Conservation (phyloP, 2,888 invertebrate species). For the Melitaea athalia region DNA sequence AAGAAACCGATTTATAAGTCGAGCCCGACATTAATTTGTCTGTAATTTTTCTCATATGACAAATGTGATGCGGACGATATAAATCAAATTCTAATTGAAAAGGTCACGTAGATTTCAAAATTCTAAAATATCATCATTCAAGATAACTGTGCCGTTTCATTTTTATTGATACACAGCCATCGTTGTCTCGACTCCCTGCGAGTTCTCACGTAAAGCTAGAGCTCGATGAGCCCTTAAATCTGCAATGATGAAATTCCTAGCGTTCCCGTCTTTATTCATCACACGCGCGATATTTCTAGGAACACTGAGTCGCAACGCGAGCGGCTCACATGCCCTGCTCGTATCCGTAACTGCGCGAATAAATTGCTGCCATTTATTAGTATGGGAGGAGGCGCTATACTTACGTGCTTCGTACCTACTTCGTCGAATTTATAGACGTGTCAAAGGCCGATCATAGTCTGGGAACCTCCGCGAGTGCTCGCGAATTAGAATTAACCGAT, state of each 20-base stretch:
- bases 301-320: slow-evolving; percentile 65
- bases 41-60: slow-evolving; percentile 48
- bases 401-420: slow-evolving; percentile 62
- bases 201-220: slow-evolving; percentile 68
- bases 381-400: slow-evolving; percentile 67
- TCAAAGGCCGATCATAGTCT: slow-evolving; percentile 68
- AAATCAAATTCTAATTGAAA: slow-evolving; percentile 20
- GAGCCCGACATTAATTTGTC: slow-evolving; percentile 50
- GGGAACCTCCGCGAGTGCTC: slow-evolving; percentile 58
- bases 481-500: slow-evolving; percentile 51
- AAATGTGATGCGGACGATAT: slow-evolving; percentile 25
- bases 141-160: slow-evolving; percentile 30
- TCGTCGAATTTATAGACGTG: slow-evolving; percentile 68
- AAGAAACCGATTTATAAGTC: slow-evolving; percentile 69
- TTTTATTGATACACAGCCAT: slow-evolving; percentile 54
- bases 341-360: slow-evolving; percentile 69
- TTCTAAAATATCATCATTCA: slow-evolving; percentile 36
- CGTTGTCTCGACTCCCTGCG: slow-evolving; percentile 40
- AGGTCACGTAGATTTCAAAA: slow-evolving; percentile 10
- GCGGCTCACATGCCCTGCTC: slow-evolving; percentile 59
- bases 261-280: slow-evolving; percentile 76
- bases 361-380: slow-evolving; percentile 72
- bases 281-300: slow-evolving; percentile 76
- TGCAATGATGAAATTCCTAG: slow-evolving; percentile 74
- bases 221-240: slow-evolving; percentile 70